Percentiles rank a stretch among this genome's conserved stretches.
phyloP scores from a whole-genome alignment of 2,888 invertebrate genomes.

The Tenthredo distinguenda region DNA sequence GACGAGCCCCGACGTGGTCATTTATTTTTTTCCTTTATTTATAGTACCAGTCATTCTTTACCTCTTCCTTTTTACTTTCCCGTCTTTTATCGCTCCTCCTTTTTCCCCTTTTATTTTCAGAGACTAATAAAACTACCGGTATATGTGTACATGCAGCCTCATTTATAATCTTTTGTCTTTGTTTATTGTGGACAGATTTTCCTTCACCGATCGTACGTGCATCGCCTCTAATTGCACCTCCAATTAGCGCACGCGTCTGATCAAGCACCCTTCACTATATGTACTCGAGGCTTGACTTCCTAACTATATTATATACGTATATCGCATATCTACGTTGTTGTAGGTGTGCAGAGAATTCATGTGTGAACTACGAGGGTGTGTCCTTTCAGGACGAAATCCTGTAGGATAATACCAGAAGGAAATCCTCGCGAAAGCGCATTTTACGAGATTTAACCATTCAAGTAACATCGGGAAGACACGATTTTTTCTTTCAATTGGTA shows the following conservation, averaged over 20 bases:
- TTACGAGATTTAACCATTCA: no score
- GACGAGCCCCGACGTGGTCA: not conserved
- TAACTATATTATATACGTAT: not conserved
- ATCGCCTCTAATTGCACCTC: conserved; percentile 73
- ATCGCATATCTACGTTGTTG: not conserved
- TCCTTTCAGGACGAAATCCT: no score
- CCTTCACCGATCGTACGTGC: not conserved
- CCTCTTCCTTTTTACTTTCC: not conserved
- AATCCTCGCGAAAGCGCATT: no score
- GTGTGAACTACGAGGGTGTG: not conserved
- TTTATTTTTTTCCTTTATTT: not conserved
- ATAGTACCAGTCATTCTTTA: not conserved
- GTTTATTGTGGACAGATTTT: not conserved
- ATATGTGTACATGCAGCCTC: not conserved
- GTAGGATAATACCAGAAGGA: no score
- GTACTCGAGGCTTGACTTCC: conserved; percentile 5
- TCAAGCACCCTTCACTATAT: conserved; percentile 65
- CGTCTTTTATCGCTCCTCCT: not conserved
- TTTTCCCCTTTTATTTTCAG: not conserved
- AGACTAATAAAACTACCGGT: not conserved
- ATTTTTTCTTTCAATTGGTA: no score
- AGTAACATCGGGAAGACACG: no score
- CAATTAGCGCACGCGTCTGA: conserved; percentile 76
- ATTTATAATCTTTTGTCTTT: not conserved
- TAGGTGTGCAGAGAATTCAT: not conserved